These are phyloP conservation scores for Setipinna tenuifilis DNA, from an alignment of 2,797 vertebrate genomes.

Conservation along the genomic window DNA sequence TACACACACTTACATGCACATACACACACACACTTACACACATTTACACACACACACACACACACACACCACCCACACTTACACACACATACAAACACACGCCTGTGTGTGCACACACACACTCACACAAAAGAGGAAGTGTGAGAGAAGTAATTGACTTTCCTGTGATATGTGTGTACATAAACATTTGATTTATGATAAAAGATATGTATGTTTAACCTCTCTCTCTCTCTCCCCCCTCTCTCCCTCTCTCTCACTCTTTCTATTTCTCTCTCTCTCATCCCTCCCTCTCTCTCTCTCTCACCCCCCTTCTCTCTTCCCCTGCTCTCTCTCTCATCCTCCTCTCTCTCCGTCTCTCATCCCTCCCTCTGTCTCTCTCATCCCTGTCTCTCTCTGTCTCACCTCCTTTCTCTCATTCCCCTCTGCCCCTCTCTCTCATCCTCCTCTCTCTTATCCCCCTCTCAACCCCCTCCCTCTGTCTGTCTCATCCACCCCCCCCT, in stretches of 20 bases:
- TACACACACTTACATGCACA: conserved; percentile 11
- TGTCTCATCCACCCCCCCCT: neutral
- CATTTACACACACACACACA: conserved; percentile 11
- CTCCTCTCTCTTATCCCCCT: neutral
- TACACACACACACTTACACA: neutral
- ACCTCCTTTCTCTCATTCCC: neutral
- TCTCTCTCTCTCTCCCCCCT: neutral
- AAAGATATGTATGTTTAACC: neutral
- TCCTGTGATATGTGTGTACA: too few relatives aligned
- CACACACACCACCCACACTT: neutral
- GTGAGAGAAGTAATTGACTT: too few relatives aligned
- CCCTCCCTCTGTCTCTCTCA: neutral
- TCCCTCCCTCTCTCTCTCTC: too few relatives aligned
- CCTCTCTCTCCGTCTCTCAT: neutral
- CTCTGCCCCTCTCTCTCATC: neutral
- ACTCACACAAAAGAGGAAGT: neutral
- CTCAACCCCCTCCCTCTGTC: neutral
- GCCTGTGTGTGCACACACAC: too few relatives aligned
- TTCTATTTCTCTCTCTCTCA: too few relatives aligned
- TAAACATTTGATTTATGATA: too few relatives aligned
- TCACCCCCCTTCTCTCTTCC: too few relatives aligned
- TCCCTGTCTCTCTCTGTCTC: conserved; percentile 29
- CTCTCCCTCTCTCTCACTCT: too few relatives aligned
- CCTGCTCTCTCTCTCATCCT: too few relatives aligned
- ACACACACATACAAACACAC: neutral